phyloP scores from a whole-genome alignment of 2,888 invertebrate species.

The Napeogenes inachia region DNA sequence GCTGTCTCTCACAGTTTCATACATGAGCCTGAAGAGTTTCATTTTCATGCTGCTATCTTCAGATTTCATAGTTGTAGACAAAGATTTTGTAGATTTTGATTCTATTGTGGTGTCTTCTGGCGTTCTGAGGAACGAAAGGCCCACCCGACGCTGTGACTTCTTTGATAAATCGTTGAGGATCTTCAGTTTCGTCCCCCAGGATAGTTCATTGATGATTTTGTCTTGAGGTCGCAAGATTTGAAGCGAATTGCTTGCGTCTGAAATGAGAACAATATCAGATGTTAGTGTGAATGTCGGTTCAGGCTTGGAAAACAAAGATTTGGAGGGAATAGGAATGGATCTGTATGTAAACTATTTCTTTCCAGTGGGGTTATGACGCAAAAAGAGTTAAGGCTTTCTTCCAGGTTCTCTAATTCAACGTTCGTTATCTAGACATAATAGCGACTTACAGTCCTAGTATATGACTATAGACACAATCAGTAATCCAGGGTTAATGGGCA shows the following conservation, averaged over 20 bases:
- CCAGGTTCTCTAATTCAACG: too few species aligned
- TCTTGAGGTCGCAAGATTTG: slow-evolving; percentile 19
- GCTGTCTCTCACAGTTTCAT: slow-evolving; percentile 56
- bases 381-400: too few species aligned
- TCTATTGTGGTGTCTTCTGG: slow-evolving; percentile 2
- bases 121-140: slow-evolving; percentile 22
- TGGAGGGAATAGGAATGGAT: too few species aligned
- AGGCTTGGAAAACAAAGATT: too few species aligned
- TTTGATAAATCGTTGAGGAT: slow-evolving; percentile 24
- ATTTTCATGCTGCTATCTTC: slow-evolving; percentile 56
- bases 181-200: slow-evolving; percentile 33
- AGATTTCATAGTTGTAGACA: not conserved
- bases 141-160: slow-evolving; percentile 26
- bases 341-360: too few species aligned
- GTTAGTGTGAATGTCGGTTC: too few species aligned
- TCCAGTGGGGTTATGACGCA: too few species aligned
- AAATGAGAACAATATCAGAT: not conserved
- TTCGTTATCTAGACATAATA: too few species aligned
- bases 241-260: slow-evolving; percentile 7
- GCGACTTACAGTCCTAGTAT: too few species aligned
- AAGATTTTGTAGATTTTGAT: not conserved
- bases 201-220: slow-evolving; percentile 34
- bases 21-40: slow-evolving; percentile 59
- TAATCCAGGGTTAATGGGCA: too few species aligned
- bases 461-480: too few species aligned